Conservation (phyloP, 2,113 vertebrate genomes). For the Haplotaxodon microlepis region DNA sequence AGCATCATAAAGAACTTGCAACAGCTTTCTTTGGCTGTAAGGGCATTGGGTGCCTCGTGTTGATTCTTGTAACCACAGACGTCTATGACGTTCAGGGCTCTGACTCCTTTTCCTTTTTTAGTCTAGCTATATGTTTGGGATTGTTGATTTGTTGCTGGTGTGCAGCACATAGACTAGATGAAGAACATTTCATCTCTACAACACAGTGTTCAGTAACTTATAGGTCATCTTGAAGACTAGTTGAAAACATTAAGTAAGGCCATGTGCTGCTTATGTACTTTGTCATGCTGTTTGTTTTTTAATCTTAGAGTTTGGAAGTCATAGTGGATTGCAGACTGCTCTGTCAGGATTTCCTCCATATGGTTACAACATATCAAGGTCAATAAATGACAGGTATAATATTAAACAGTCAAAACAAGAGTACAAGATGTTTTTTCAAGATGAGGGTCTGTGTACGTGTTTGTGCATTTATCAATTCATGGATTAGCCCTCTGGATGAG, state of each 20-base stretch:
- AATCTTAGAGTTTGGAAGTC: background rate
- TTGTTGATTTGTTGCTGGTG: background rate
- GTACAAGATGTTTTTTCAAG: background rate
- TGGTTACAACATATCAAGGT: background rate
- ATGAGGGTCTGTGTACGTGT: background rate
- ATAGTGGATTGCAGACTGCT: background rate
- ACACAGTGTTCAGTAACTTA: background rate
- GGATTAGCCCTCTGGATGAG: background rate
- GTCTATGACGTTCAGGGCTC: background rate
- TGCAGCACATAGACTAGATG: background rate
- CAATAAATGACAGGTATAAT: background rate
- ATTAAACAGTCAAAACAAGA: background rate
- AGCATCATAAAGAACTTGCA: background rate
- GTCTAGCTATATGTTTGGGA: background rate
- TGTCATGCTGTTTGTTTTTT: background rate
- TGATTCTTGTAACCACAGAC: background rate
- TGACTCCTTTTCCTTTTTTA: background rate
- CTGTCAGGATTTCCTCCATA: background rate
- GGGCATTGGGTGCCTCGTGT: accelerated
- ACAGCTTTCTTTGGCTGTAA: background rate
- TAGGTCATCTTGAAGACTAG: background rate
- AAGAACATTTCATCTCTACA: background rate
- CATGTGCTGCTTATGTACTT: background rate
- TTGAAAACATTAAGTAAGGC: background rate
- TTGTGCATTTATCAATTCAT: slow-evolving; percentile 5